Percentiles rank a stretch among this genome's conserved stretches.
Conservation (phyloP, 2,113 vertebrate species). For the Cyphomyrus discorhynchus region DNA sequence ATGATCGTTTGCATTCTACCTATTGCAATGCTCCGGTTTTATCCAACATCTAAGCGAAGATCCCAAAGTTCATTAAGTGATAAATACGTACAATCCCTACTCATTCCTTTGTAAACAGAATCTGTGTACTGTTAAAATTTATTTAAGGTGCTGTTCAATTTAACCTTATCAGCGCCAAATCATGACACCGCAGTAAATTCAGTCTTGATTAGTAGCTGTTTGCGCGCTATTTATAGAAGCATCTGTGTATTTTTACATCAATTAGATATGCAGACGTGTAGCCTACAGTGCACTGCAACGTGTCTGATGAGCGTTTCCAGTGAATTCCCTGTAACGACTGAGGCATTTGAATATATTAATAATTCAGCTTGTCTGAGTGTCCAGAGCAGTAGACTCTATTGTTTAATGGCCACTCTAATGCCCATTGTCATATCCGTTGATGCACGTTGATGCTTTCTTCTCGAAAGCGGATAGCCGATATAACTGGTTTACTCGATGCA, state of each 20-base stretch:
- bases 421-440: conserved; percentile 22
- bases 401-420: conserved; percentile 15
- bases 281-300: not conserved
- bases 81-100: not conserved
- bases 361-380: conserved; percentile 20
- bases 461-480: not conserved
- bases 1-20: not conserved
- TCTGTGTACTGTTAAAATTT: not conserved
- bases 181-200: not conserved
- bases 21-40: not conserved
- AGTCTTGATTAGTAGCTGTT: not conserved
- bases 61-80: not conserved
- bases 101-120: not conserved
- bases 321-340: not conserved
- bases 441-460: conserved; percentile 16
- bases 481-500: conserved; percentile 42
- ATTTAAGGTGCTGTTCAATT: not conserved
- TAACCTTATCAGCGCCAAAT: not conserved
- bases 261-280: not conserved
- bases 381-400: not conserved
- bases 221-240: not conserved
- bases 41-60: not conserved
- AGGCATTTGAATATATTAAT: conserved; percentile 17
- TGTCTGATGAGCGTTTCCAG: not conserved
- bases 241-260: not conserved